Conservation (phyloP, 2,888 invertebrate genomes). For the Idaea dimidiata region DNA sequence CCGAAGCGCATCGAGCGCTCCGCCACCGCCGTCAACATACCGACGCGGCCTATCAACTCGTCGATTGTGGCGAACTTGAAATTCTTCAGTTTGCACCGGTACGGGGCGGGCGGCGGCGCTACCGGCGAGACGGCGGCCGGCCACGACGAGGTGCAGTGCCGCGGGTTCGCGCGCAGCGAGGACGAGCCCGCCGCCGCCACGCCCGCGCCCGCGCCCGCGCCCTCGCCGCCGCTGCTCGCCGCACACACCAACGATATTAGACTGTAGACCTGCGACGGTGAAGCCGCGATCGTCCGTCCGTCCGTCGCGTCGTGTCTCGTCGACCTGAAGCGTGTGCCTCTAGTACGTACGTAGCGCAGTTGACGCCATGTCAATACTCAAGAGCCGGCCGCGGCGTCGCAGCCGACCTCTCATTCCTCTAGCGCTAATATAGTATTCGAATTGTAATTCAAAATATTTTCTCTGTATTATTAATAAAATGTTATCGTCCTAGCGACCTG, state of each 20-base stretch:
- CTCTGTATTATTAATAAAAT: slow-evolving; percentile 27
- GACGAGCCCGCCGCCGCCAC: slow-evolving; percentile 28
- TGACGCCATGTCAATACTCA: slow-evolving; percentile 74
- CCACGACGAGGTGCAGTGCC: slow-evolving; percentile 50
- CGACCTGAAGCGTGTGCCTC: slow-evolving; percentile 70
- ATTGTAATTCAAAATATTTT: slow-evolving; percentile 54
- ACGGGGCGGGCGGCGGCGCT: slow-evolving; percentile 47
- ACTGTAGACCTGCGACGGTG: slow-evolving; percentile 41
- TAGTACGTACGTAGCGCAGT: slow-evolving; percentile 38
- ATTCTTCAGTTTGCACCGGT: slow-evolving; percentile 71
- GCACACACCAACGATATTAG: slow-evolving; percentile 61
- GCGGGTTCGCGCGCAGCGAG: slow-evolving; percentile 39
- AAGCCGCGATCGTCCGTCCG: slow-evolving; percentile 41
- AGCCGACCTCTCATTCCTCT: slow-evolving; percentile 69
- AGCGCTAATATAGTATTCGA: slow-evolving; percentile 60
- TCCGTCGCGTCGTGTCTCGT: slow-evolving; percentile 65
- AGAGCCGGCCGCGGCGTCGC: slow-evolving; percentile 57
- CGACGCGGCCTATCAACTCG: slow-evolving; percentile 62
- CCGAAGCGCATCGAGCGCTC: slow-evolving; percentile 66
- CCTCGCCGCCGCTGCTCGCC: slow-evolving; percentile 43
- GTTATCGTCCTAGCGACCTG: slow-evolving; percentile 49
- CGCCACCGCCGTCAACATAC: slow-evolving; percentile 64
- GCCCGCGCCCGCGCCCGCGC: slow-evolving; percentile 30
- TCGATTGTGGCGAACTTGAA: slow-evolving; percentile 68
- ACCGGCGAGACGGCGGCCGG: no score